Evolutionary conservation across 2,113 vertebrate species (phyloP).

Genomic region (Centrocercus urophasianus): DNA sequence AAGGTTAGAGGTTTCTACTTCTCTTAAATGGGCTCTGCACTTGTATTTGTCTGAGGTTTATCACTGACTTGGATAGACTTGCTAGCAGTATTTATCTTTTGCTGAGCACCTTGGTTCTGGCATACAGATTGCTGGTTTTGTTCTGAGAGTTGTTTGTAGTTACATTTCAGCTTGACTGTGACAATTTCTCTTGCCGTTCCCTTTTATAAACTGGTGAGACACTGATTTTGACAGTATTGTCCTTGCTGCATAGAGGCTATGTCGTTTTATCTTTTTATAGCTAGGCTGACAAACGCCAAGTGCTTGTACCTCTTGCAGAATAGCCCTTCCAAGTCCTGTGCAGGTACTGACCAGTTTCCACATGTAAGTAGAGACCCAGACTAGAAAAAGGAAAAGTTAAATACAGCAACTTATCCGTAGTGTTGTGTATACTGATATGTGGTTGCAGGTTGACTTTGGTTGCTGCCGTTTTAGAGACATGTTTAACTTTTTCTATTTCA

Average conservation of each 20-base stretch:
- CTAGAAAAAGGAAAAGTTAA: not conserved
- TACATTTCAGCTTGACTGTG: not conserved
- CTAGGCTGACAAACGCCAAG: not conserved
- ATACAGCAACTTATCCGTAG: not conserved
- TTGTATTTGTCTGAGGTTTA: not conserved
- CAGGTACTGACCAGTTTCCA: not conserved
- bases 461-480: not conserved
- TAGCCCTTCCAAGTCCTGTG: not conserved
- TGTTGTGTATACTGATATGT: not conserved
- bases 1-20: not conserved
- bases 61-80: not conserved
- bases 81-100: not conserved
- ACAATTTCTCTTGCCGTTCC: not conserved
- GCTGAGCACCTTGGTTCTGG: not conserved
- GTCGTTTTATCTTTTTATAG: rapidly evolving
- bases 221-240: not conserved
- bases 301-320: not conserved
- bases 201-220: not conserved
- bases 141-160: not conserved
- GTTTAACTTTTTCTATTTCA: not conserved
- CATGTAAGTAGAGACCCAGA: not conserved
- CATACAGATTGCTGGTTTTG: not conserved
- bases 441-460: not conserved
- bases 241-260: not conserved
- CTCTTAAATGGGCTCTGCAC: not conserved